Evolutionary conservation across 2,888 invertebrate species (phyloP).

Genomic region (Pegoplata infirma): DNA sequence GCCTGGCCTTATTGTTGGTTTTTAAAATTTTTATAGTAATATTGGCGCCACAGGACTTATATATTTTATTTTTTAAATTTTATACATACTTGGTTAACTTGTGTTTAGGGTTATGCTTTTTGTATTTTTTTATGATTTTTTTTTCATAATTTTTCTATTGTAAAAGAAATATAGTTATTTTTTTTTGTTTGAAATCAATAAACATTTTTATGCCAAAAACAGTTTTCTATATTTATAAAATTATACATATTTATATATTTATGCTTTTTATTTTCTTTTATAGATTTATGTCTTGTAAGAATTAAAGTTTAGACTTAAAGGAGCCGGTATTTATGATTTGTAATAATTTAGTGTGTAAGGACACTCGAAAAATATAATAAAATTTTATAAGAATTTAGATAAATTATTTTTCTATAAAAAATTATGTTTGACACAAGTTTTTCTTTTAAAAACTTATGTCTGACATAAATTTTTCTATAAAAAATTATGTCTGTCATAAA

Average conservation of each 20-base stretch:
- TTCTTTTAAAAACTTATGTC: too few relatives aligned
- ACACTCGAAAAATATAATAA: too few relatives aligned
- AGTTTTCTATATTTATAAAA: background rate
- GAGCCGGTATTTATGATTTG: conserved; percentile 16
- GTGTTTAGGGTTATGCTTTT: conserved; percentile 15
- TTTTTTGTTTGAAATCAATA: conserved; percentile 41
- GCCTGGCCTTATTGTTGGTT: conserved; percentile 29
- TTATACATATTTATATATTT: too few relatives aligned
- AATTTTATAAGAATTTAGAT: too few relatives aligned
- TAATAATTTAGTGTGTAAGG: background rate
- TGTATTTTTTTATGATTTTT: background rate
- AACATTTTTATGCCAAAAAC: conserved; percentile 46
- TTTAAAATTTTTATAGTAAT: conserved; percentile 5
- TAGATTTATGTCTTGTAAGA: conserved; percentile 20
- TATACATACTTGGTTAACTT: conserved; percentile 19
- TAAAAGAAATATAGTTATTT: background rate
- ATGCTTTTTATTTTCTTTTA: background rate
- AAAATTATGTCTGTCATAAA: too few relatives aligned
- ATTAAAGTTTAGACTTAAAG: conserved; percentile 35
- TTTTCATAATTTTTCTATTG: background rate
- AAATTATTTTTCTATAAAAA: too few relatives aligned
- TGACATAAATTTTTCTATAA: too few relatives aligned
- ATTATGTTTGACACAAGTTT: too few relatives aligned
- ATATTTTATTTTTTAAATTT: conserved; percentile 7
- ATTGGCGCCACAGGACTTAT: conserved; percentile 28